Conservation (phyloP, 1,140 invertebrate species). For the Megathymus violae region DNA sequence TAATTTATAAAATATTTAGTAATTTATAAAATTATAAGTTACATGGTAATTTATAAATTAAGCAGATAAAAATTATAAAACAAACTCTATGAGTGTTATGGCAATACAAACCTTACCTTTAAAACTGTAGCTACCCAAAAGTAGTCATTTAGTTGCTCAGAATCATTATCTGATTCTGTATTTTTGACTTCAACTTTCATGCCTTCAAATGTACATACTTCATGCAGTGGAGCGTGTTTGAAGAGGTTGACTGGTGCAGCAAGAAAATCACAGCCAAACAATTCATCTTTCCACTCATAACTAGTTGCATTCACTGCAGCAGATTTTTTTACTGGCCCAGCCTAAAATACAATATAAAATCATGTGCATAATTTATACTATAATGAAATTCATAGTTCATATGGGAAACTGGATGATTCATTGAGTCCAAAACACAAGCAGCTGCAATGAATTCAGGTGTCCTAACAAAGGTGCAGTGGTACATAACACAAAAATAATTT, state of each 20-base stretch:
- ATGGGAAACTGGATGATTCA: too few species aligned
- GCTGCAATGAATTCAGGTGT: too few species aligned
- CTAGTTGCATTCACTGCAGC: slow-evolving; percentile 85
- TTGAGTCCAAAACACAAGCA: too few species aligned
- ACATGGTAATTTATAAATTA: too few species aligned
- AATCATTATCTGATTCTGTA: slow-evolving; percentile 92
- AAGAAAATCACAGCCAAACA: slow-evolving; percentile 90
- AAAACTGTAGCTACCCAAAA: slow-evolving; percentile 98
- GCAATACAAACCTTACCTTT: slow-evolving; percentile 84
- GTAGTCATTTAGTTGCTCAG: slow-evolving; percentile 89
- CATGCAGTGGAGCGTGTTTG: slow-evolving; percentile 94
- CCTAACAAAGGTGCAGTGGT: not conserved
- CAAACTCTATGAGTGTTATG: too few species aligned
- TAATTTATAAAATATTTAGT: too few species aligned
- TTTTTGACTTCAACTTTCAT: slow-evolving; percentile 98
- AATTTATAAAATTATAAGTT: too few species aligned
- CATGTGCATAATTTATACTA: slow-evolving; percentile 15
- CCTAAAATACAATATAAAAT: slow-evolving; percentile 53
- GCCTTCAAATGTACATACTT: slow-evolving; percentile 95
- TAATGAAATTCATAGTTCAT: not conserved
- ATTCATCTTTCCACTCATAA: slow-evolving; percentile 92
- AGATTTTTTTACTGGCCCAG: slow-evolving; percentile 71
- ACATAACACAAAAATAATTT: too few species aligned
- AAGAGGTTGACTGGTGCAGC: slow-evolving; percentile 96
- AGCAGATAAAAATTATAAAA: too few species aligned